These are phyloP conservation scores for Zele albiditarsus DNA, from an alignment of 2,888 invertebrate genomes.

Conservation along the genomic window DNA sequence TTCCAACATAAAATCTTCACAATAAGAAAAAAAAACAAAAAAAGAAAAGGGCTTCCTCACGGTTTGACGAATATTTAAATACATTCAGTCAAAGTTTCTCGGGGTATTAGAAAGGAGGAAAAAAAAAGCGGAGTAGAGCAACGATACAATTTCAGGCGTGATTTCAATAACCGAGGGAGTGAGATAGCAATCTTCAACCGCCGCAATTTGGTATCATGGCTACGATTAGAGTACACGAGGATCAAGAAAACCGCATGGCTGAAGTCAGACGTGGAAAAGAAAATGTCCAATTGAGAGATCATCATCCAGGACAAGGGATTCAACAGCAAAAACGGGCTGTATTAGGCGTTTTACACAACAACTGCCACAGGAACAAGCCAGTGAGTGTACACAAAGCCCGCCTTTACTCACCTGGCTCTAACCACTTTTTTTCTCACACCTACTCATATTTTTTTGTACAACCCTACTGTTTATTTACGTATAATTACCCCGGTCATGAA, in stretches of 20 bases:
- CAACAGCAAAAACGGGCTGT: conserved; percentile 76
- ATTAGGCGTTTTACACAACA: conserved; percentile 78
- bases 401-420: conserved; percentile 30
- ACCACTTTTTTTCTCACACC: conserved; percentile 18
- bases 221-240: conserved; percentile 84
- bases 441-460: neutral
- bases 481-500: neutral
- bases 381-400: conserved; percentile 70
- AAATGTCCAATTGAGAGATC: conserved; percentile 65
- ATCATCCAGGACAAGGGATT: conserved; percentile 48
- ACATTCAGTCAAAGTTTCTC: neutral
- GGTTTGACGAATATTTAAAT: neutral
- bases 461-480: neutral
- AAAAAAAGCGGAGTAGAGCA: conserved; percentile 11
- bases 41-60: neutral
- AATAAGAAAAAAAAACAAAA: neutral
- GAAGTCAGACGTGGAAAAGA: conserved; percentile 74
- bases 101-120: conserved; percentile 17
- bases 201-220: conserved; percentile 75
- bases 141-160: neutral
- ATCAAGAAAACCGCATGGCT: conserved; percentile 82
- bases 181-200: conserved; percentile 9
- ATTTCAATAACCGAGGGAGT: neutral
- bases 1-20: neutral
- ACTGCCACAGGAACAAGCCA: conserved; percentile 75